Conservation (phyloP, 1,140 invertebrate genomes). For the Aculops lycopersici region DNA sequence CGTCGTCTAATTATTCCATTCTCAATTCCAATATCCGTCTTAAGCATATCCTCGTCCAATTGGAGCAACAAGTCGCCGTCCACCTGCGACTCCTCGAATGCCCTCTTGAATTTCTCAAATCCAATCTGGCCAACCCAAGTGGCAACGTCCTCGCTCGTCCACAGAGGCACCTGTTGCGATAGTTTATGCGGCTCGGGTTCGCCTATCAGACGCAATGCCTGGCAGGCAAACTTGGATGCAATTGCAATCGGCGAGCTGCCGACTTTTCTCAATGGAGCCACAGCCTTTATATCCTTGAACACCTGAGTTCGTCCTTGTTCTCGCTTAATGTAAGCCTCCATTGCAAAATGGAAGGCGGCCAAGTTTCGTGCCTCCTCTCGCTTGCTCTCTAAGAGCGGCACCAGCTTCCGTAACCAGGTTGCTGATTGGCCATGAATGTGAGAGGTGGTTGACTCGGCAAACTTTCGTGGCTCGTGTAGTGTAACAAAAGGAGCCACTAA, state of each 20-base stretch:
- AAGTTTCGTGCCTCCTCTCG: slow-evolving; percentile 76
- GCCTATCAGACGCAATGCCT: slow-evolving; percentile 70
- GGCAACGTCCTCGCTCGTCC: slow-evolving; percentile 75
- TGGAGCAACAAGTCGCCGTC: slow-evolving; percentile 89
- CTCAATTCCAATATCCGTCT: slow-evolving; percentile 57
- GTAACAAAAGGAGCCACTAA: slow-evolving; percentile 86
- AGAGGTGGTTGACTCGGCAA: slow-evolving; percentile 51
- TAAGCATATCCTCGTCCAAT: slow-evolving; percentile 61
- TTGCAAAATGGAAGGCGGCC: slow-evolving; percentile 94
- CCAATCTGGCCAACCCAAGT: slow-evolving; percentile 89
- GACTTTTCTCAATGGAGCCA: slow-evolving; percentile 74
- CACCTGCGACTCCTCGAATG: slow-evolving; percentile 63
- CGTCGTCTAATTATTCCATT: slow-evolving; percentile 72
- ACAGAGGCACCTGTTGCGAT: slow-evolving; percentile 84
- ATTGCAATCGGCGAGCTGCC: slow-evolving; percentile 90
- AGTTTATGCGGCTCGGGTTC: slow-evolving; percentile 87
- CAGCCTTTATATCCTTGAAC: slow-evolving; percentile 71
- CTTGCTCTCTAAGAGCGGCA: slow-evolving; percentile 78
- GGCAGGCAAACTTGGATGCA: slow-evolving; percentile 80
- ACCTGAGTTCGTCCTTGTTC: slow-evolving; percentile 65
- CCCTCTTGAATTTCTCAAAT: slow-evolving; percentile 42
- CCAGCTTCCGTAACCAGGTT: slow-evolving; percentile 66
- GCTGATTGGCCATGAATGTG: slow-evolving; percentile 85
- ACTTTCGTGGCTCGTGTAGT: slow-evolving; percentile 65
- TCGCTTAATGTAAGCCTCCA: slow-evolving; percentile 93